Evolutionary conservation across 2,113 vertebrate species (phyloP).

Genomic region (Phalacrocorax aristotelis): DNA sequence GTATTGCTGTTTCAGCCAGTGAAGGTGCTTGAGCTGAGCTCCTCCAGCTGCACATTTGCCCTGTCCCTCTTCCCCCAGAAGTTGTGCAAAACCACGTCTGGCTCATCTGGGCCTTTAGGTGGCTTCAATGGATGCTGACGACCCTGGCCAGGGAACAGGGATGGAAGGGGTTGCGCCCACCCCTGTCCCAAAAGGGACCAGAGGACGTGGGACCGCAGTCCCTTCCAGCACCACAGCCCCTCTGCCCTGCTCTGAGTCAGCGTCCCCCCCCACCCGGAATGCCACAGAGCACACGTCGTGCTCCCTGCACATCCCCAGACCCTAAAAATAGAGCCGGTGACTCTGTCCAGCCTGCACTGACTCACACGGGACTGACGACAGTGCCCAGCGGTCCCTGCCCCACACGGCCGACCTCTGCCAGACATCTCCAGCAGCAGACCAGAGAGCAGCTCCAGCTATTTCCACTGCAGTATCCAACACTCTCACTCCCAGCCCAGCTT

Average conservation of each 20-base stretch:
- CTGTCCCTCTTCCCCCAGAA: background rate
- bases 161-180: accelerated
- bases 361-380: background rate
- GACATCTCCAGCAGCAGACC: background rate
- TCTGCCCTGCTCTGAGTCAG: background rate
- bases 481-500: background rate
- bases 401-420: background rate
- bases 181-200: background rate
- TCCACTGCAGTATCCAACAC: constrained; percentile 37
- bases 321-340: background rate
- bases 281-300: background rate
- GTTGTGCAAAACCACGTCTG: background rate
- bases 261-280: background rate
- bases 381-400: background rate
- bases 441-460: background rate
- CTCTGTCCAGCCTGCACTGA: background rate
- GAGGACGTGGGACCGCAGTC: accelerated
- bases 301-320: background rate
- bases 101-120: background rate
- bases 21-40: background rate
- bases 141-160: background rate
- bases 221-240: background rate
- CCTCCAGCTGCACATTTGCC: background rate
- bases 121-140: background rate
- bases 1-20: background rate